phyloP scores from a whole-genome alignment of 2,113 vertebrate genomes.

The Delphinus delphis region DNA sequence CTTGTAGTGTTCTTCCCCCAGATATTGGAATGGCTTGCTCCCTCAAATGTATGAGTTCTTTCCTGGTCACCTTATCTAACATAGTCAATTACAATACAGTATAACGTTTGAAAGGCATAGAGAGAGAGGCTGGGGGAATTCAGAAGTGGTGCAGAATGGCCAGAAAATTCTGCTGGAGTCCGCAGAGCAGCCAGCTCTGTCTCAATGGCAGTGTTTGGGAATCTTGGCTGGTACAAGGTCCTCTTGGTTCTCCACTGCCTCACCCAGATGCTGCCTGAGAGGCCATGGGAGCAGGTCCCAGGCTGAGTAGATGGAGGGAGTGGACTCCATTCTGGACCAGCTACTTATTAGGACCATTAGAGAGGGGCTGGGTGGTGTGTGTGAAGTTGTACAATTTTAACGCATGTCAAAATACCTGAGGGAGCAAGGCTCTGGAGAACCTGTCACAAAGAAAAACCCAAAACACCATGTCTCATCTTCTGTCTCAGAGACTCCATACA shows the following conservation, averaged over 20 bases:
- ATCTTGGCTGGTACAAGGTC: neutral
- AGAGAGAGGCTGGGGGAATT: neutral
- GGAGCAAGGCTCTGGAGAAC: neutral
- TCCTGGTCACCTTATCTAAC: neutral
- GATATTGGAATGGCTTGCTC: neutral
- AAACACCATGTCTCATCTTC: conserved; percentile 20
- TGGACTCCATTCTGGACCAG: neutral
- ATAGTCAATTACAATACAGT: neutral
- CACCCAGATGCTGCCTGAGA: neutral
- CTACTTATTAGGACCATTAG: neutral
- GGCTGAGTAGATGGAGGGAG: neutral
- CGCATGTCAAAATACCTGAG: neutral
- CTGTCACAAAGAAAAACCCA: neutral
- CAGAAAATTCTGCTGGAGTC: neutral
- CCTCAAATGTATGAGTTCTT: neutral
- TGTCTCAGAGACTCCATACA: conserved; percentile 90
- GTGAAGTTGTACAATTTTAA: neutral
- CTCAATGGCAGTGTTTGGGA: neutral
- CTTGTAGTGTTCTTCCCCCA: neutral
- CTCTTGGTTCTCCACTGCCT: neutral
- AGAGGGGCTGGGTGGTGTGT: neutral
- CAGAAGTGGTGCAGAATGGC: neutral
- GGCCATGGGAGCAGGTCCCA: neutral
- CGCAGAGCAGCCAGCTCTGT: neutral
- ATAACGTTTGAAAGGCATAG: neutral